Conservation (phyloP, 37 sponge, comb jelly and placozoan genomes). For the Axinella damicornis region DNA sequence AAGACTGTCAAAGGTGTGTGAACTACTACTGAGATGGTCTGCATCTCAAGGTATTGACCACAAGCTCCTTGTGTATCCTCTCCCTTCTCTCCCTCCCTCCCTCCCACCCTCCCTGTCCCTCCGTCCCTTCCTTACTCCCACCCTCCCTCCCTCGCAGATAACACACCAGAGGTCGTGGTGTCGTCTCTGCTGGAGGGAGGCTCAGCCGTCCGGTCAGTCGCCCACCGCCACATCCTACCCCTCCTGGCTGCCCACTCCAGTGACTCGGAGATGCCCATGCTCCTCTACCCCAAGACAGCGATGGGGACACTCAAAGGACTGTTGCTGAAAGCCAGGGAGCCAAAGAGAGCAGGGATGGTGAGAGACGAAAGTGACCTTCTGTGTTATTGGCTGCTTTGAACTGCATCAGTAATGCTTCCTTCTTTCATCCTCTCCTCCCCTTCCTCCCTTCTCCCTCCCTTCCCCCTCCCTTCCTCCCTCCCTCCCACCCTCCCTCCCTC, state of each 20-base stretch:
- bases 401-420: too few species aligned
- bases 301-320: constrained; percentile 71
- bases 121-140: constrained; percentile 25
- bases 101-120: constrained; percentile 2
- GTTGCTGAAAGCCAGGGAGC: constrained; percentile 53
- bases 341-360: constrained; percentile 8
- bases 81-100: background rate
- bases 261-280: constrained; percentile 67
- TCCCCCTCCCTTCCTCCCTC: too few species aligned
- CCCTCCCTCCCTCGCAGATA: constrained; percentile 48
- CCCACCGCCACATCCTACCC: constrained; percentile 70
- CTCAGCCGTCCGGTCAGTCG: constrained; percentile 27
- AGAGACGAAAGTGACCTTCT: too few species aligned
- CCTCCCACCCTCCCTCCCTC: too few species aligned
- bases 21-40: background rate
- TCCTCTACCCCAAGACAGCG: constrained; percentile 76
- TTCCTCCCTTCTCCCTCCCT: too few species aligned
- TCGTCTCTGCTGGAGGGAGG: constrained; percentile 76
- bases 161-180: constrained; percentile 77
- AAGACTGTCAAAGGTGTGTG: constrained; percentile 82
- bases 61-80: background rate
- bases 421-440: too few species aligned
- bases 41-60: background rate
- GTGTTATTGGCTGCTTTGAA: too few species aligned
- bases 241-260: constrained; percentile 57